These are phyloP conservation scores for Eurystomus glaucurus DNA, from an alignment of 2,797 vertebrate species.

Conservation along the genomic window DNA sequence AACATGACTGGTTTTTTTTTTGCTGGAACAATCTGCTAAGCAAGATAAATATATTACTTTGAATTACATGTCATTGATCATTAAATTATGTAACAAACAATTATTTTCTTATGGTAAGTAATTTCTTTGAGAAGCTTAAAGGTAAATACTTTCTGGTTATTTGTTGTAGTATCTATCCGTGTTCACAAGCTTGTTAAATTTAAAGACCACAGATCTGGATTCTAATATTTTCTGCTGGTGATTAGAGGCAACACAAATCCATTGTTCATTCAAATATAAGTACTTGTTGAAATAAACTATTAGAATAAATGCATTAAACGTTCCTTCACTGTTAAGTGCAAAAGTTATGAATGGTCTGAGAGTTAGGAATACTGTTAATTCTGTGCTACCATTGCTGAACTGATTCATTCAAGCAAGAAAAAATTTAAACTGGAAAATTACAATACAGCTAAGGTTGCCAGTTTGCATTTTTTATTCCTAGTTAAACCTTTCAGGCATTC, in stretches of 20 bases:
- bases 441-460: slow-evolving; percentile 51
- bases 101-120: not conserved
- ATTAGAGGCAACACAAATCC: not conserved
- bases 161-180: not conserved
- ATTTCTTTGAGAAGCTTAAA: not conserved
- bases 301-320: slow-evolving; percentile 22
- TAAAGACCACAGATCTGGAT: not conserved
- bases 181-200: not conserved
- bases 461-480: slow-evolving; percentile 48
- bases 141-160: not conserved
- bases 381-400: not conserved
- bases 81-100: not conserved
- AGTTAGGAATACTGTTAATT: slow-evolving; percentile 10
- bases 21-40: not conserved
- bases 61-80: not conserved
- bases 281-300: slow-evolving; percentile 19
- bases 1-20: not conserved
- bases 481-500: slow-evolving; percentile 56
- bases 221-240: not conserved
- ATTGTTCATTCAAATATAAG: not conserved
- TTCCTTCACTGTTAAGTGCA: slow-evolving; percentile 8
- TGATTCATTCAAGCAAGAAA: slow-evolving; percentile 24
- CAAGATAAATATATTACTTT: slow-evolving; percentile 18
- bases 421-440: slow-evolving; percentile 38
- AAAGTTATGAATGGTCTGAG: slow-evolving; percentile 10